Evolutionary conservation across 2,797 vertebrate genomes (phyloP).

Genomic region (Rachycentron canadum): DNA sequence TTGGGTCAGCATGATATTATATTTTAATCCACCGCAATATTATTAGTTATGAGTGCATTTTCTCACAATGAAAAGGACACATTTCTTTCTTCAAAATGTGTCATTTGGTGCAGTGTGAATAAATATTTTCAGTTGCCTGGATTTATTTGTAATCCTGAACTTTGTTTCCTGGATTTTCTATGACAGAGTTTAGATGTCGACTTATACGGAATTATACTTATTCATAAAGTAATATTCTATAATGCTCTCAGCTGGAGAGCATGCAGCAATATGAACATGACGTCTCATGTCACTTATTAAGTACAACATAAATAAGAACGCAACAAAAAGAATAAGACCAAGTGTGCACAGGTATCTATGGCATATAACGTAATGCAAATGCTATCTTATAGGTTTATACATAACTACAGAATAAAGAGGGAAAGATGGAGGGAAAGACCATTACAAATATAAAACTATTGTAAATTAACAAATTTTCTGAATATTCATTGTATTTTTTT

Average conservation of each 20-base stretch:
- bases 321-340: neutral
- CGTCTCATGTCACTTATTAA: neutral
- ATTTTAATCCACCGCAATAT: neutral
- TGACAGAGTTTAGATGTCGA: neutral
- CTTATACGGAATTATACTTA: neutral
- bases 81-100: neutral
- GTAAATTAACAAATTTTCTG: neutral
- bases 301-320: neutral
- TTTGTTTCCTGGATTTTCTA: constrained; percentile 6
- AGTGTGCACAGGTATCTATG: neutral
- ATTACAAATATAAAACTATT: neutral
- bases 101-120: neutral
- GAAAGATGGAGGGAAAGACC: no score
- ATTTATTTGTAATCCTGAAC: constrained; percentile 1
- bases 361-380: neutral
- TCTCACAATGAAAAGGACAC: neutral
- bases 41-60: neutral
- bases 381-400: neutral
- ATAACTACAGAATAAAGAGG: no score
- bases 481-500: neutral
- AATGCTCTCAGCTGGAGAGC: neutral
- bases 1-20: neutral
- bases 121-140: neutral
- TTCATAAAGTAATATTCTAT: neutral
- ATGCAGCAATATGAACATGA: neutral